Base-by-base conservation (phyloP, 92 coral and sea anemone species). In the Hydrozoanthus gracilis region DNA sequence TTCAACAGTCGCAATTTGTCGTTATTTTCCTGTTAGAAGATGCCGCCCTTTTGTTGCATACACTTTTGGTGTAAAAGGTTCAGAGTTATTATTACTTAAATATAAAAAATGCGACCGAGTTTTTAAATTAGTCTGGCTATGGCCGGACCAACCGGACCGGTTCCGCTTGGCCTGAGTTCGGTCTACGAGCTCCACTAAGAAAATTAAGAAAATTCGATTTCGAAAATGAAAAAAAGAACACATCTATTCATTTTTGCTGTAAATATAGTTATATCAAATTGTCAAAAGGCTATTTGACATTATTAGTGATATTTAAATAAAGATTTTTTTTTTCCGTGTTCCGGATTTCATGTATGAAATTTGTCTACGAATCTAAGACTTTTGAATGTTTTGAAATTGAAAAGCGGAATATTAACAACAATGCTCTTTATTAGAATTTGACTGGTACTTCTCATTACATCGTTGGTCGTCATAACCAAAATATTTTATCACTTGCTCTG, bases 281-380 rank as follows among this genome's bases (percentile, higher is more conserved):
- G 45, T 68, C 39, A 20, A 10, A 56, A 56, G 12, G 3, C 8
- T 11, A 68, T 14, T 68, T 20, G 8, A 6, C 54, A 7, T 13
- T 79, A 79, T 61, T 79, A 60, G 35, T 79, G 69, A 44, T 66
- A 7, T 60, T 68, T 68, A 68, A 65, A 16, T 17, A 66, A 8
- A 8, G 10, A 9, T 8, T 13, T 58, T 11, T 58, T 11, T 16
- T 58, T 58, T 58, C 64, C 4, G 48, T 27, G 3, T 68, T 20
- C 47, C 10, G 44, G 12, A 39, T 27, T 27, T 27, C 39, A 27
- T 27, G 39, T 27, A 27, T 27, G 2, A 27, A 17, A 7, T 35
- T 68, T 68, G 49, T 68, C 14, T 68, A 27, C 10, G 48, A 48
- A 35, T 78, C 13, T 44, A 15, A 18, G 71, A 15, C 7, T 44